A percentile compares a stretch with the other conserved stretches of the same genome.
Evolutionary conservation across 2,888 invertebrate species (phyloP).

Genomic region (Rhogogaster chlorosoma): DNA sequence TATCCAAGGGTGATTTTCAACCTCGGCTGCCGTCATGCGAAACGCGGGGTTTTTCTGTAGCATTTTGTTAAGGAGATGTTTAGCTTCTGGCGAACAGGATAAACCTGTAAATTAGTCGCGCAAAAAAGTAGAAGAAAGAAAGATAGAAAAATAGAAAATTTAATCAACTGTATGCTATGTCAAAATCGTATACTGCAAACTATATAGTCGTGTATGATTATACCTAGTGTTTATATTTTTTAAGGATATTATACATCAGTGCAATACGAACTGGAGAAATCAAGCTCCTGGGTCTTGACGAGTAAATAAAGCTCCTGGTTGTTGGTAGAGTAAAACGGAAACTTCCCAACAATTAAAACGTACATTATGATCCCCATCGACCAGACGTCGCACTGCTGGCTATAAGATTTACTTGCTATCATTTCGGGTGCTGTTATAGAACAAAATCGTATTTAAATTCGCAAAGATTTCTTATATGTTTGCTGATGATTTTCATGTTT

Average conservation of each 20-base stretch:
- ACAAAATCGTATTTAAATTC: conserved; percentile 30
- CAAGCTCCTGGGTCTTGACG: conserved; percentile 72
- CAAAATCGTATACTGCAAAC: not conserved
- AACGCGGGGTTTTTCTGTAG: conserved; percentile 80
- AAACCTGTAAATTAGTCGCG: conserved; percentile 46
- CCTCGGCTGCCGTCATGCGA: conserved; percentile 79
- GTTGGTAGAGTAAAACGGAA: conserved; percentile 72
- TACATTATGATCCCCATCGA: conserved; percentile 81
- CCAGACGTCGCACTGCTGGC: conserved; percentile 82
- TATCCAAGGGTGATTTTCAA: conserved; percentile 79
- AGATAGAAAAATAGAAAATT: not conserved
- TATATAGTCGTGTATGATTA: not conserved
- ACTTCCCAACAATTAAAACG: conserved; percentile 75
- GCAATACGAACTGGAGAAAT: conserved; percentile 59
- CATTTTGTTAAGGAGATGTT: conserved; percentile 77
- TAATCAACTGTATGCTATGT: not conserved
- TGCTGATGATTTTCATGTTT: not conserved
- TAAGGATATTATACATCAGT: not conserved
- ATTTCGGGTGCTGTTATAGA: conserved; percentile 81
- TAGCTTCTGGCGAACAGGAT: conserved; percentile 70
- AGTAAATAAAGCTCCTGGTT: conserved; percentile 69
- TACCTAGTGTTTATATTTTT: not conserved
- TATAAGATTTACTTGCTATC: conserved; percentile 79
- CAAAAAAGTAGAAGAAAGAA: not conserved
- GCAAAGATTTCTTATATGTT: not conserved